phyloP scores from a whole-genome alignment of 2,888 invertebrate genomes.

The Dolomedes plantarius region DNA sequence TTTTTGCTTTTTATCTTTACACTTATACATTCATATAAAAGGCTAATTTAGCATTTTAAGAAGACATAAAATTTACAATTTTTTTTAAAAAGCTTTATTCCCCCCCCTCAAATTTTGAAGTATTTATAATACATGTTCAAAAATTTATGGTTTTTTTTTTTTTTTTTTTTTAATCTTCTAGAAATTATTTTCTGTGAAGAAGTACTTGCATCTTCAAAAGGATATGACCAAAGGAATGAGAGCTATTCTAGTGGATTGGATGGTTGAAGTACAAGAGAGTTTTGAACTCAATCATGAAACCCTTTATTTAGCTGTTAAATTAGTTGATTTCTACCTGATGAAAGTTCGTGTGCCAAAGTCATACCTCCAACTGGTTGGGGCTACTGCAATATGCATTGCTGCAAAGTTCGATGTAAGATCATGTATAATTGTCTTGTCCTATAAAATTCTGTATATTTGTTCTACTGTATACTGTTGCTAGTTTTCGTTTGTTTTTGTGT shows the following conservation, averaged over 20 bases:
- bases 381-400: slow-evolving; percentile 93
- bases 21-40: too few relatives aligned
- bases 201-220: slow-evolving; percentile 88
- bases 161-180: slow-evolving; percentile 76
- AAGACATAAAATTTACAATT: too few relatives aligned
- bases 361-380: slow-evolving; percentile 92
- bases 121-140: too few relatives aligned
- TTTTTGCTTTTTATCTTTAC: too few relatives aligned
- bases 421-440: slow-evolving; percentile 8
- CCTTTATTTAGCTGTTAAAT: slow-evolving; percentile 95
- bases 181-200: slow-evolving; percentile 83
- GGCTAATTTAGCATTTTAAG: too few relatives aligned
- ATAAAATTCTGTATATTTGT: background rate
- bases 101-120: too few relatives aligned
- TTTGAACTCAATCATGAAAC: slow-evolving; percentile 99
- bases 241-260: slow-evolving; percentile 96
- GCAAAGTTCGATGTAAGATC: slow-evolving; percentile 94
- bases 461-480: background rate
- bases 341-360: slow-evolving; percentile 85
- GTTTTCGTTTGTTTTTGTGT: too few relatives aligned
- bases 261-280: slow-evolving; percentile 98
- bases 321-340: slow-evolving; percentile 92
- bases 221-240: slow-evolving; percentile 92
- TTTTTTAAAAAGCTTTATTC: too few relatives aligned
- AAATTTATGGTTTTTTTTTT: too few relatives aligned